Conservation (phyloP, 2,797 vertebrate species). For the Onychomys arenicola region DNA sequence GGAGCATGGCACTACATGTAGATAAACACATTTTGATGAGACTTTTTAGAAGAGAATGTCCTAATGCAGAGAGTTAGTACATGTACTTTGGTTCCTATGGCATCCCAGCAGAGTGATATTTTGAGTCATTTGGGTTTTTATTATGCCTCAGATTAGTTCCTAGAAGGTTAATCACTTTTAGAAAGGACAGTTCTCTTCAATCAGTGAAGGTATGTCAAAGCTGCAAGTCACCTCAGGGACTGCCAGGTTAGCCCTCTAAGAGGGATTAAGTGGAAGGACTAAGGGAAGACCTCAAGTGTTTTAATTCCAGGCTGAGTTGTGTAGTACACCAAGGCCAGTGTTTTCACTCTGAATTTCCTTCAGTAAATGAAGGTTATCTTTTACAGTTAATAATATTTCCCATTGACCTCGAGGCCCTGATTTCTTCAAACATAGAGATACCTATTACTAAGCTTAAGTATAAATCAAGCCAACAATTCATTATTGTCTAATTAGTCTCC, state of each 20-base stretch:
- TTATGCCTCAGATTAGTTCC: conserved; percentile 39
- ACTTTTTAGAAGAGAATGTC: conserved; percentile 48
- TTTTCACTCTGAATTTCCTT: conserved; percentile 9
- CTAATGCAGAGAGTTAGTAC: conserved; percentile 33
- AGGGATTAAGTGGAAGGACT: neutral
- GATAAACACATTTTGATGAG: neutral
- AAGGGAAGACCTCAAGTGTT: neutral
- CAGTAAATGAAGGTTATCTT: neutral
- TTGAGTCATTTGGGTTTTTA: conserved; percentile 58
- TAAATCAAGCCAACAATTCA: neutral
- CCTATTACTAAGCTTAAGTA: neutral
- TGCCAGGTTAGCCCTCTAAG: neutral
- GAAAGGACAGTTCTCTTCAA: conserved; percentile 36
- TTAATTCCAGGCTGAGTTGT: neutral
- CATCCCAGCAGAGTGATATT: conserved; percentile 63
- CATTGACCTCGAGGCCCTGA: conserved; percentile 1
- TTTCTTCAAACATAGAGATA: neutral
- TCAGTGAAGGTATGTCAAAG: conserved; percentile 52
- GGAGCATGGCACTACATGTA: neutral
- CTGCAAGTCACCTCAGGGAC: neutral
- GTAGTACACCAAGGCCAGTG: neutral
- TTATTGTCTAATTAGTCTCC: neutral
- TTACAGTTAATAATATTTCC: neutral
- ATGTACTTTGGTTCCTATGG: conserved; percentile 7
- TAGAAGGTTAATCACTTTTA: conserved; percentile 56